phyloP scores from a whole-genome alignment of 2,888 invertebrate species.

The Glyphotaelius pellucidus region DNA sequence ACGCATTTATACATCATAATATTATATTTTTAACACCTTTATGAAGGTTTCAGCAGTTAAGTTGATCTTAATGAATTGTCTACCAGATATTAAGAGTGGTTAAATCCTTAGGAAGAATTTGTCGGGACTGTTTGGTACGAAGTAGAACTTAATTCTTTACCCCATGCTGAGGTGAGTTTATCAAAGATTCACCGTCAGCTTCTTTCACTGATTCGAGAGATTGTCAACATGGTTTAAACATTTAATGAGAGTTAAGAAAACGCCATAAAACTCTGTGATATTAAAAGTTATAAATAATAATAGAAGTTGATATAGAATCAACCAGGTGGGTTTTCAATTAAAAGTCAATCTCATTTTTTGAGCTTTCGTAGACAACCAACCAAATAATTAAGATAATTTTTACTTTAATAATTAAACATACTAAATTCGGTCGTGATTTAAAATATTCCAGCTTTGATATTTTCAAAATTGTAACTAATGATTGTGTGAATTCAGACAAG shows the following conservation, averaged over 20 bases:
- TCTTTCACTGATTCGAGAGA: not conserved
- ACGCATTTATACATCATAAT: slow-evolving; percentile 3
- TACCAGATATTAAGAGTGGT: not conserved
- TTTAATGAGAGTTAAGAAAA: slow-evolving; percentile 8
- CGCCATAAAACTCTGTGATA: not conserved
- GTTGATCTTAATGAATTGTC: slow-evolving; percentile 18
- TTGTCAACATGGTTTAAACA: slow-evolving; percentile 14
- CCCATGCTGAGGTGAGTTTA: slow-evolving; percentile 14
- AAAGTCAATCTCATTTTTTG: too few relatives aligned
- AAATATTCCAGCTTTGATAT: too few relatives aligned
- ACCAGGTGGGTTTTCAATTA: not conserved
- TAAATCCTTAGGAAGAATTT: not conserved
- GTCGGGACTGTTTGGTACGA: not conserved
- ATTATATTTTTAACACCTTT: slow-evolving; percentile 16
- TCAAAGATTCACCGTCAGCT: slow-evolving; percentile 19
- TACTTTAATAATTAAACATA: too few relatives aligned
- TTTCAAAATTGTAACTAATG: too few relatives aligned
- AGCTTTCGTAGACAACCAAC: too few relatives aligned
- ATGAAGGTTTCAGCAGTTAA: not conserved
- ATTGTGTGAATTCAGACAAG: too few relatives aligned
- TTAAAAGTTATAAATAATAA: not conserved
- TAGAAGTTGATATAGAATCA: not conserved
- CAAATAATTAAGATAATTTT: too few relatives aligned
- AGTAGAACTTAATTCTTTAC: not conserved
- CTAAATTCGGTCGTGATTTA: too few relatives aligned